Base-by-base conservation (phyloP, 2,888 invertebrate species). In the Antheraea assamensis region DNA sequence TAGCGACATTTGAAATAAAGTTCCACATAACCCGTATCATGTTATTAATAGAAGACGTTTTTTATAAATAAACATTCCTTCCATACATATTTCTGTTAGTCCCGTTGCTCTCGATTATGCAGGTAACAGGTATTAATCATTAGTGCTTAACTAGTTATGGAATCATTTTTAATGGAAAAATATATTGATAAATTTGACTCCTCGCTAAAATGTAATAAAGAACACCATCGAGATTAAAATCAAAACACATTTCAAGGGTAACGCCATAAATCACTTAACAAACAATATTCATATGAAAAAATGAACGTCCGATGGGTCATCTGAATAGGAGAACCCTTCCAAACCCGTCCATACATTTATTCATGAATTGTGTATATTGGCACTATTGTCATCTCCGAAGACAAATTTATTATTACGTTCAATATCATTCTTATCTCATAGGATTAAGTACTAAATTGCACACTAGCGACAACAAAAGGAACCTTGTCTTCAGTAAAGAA, bases 321-420 rank as follows among this genome's bases (percentile, higher is more conserved):
- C 68, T 42, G 55, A 74, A 66, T 27, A 35, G 58, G 21, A 72
- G 73, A 70, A 80, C 78, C 79, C 78, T 79, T 78, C 76, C 74
- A 76, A 81, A 79, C 78, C 76, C 75, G 77, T 78, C 78, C 78
- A 81, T 81, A 80, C 80, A 80, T 80, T 76, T 80, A 81, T 81
- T 81, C 80, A 81, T 79, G 78, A 78, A 78, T 78, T 77, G 77
- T 75, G 76, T 77, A 77, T 75, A 81, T 81, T 80, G 80, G 80
- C 78, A 79, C 79, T 76, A 79, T 79, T 79, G 81, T 81, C 79
- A 77, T 79, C 70, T 64, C 72, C 75, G 74, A 74, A 71, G 72
- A 49, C 77, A 72, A 76, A 74, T 30, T 70, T 75, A 55, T 35
- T 47, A 35, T 47, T 31, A 66, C 75, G 0, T 15, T 24, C 30